Conservation (phyloP, 2,888 invertebrate genomes). For the Troglohyphantes excavatus region DNA sequence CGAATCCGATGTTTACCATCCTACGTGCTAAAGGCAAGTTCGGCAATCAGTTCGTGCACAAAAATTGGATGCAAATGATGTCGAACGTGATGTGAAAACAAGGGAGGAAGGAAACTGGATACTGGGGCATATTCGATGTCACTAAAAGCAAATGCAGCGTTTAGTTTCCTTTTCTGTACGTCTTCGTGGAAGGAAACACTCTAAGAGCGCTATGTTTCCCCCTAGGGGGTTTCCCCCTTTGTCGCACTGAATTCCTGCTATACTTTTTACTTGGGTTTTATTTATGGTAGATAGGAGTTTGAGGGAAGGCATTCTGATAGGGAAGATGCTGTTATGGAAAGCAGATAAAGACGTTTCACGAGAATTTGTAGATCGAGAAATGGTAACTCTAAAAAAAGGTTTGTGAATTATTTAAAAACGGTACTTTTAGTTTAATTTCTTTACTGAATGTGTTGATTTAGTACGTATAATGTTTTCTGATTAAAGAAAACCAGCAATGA, state of each 20-base stretch:
- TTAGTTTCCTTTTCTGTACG: constrained; percentile 36
- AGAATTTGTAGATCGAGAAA: background rate
- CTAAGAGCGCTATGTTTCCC: constrained; percentile 43
- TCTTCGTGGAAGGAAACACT: background rate
- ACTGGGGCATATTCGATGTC: constrained; percentile 27
- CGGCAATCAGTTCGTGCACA: constrained; percentile 18
- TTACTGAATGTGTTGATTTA: no score
- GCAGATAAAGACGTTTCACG: background rate
- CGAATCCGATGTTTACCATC: constrained; percentile 10
- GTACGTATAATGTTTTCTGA: no score
- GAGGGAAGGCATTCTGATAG: background rate
- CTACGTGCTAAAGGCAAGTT: background rate
- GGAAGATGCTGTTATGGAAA: background rate
- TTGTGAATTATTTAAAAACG: background rate
- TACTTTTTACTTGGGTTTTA: constrained; percentile 17
- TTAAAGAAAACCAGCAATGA: no score
- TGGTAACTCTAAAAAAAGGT: background rate
- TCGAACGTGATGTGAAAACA: constrained; percentile 53
- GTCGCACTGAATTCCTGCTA: background rate
- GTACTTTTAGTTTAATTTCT: no score
- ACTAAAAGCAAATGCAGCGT: constrained; percentile 68
- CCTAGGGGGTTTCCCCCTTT: constrained; percentile 40
- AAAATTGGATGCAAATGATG: constrained; percentile 66
- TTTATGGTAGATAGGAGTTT: constrained; percentile 8
- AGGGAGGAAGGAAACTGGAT: constrained; percentile 38